Base-by-base conservation (phyloP, 2,888 invertebrate species). In the Syritta pipiens region DNA sequence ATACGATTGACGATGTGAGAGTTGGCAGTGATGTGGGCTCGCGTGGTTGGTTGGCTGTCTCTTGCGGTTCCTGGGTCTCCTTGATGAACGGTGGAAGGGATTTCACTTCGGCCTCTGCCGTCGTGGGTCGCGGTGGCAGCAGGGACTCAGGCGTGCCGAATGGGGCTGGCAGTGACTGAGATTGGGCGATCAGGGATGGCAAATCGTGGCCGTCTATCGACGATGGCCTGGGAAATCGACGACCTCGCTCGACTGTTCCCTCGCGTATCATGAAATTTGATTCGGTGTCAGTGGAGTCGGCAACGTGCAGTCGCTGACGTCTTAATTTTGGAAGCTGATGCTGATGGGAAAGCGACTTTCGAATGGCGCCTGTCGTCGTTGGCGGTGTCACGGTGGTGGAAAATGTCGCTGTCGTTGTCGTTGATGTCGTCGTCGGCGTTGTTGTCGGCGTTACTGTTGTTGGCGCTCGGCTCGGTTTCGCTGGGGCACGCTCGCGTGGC, bases 401-500 rank as follows among this genome's bases (percentile, higher is more conserved):
- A 69, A 46, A 83, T 75, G 71, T 81, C 62, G 81, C 83, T 83
- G 83, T 28, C 19, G 75, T 26, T 20, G 74, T 63, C 19, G 51
- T 82, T 62, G 68, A 35, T 7, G 53, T 26, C 35, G 65, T 14
- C 49, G 48, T 62, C 53, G 49, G 37, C 35, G 46, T 53, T 40
- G 28, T 55, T 24, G 69, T 60, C 30, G 83, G n/a, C n/a, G n/a
- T n/a, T 62, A 49, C 37, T 40, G 46, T 53, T 40, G 28, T 55
- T 28, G 72, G 62, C 32, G 83, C 82, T 30, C 87, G 86, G 63
- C 86, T 86, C 44, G 88, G 88, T 81, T 86, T 87, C 1, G 87
- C 83, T 14, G 88, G 88, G 5, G 88, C 88, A 67, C 85, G 85
- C 63, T 88, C 88, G 40, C 83, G 84, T n/a, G 88, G 88, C 76